phyloP scores from a whole-genome alignment of 2,888 invertebrate genomes.

The Torymus texanus region DNA sequence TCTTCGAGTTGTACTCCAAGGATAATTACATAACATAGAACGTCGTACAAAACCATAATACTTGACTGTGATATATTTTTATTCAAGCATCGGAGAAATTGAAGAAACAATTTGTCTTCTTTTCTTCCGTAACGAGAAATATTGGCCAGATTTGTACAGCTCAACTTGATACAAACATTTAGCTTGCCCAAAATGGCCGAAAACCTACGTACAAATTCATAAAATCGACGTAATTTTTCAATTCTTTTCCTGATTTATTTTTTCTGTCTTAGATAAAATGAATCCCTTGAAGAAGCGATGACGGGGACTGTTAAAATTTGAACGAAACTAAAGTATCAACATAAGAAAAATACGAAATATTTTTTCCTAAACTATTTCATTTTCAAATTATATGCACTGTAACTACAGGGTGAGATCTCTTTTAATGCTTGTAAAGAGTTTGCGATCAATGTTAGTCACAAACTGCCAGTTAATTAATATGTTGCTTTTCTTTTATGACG shows the following conservation, averaged over 20 bases:
- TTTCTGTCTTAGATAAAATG: constrained; percentile 15
- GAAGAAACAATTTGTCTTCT: constrained; percentile 42
- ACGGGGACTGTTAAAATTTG: constrained; percentile 17
- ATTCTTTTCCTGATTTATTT: constrained; percentile 18
- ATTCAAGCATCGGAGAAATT: constrained; percentile 42
- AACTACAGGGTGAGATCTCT: constrained; percentile 20
- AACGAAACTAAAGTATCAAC: constrained; percentile 5
- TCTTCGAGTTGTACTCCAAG: constrained; percentile 37
- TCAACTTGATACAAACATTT: constrained; percentile 19
- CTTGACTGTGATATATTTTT: constrained; percentile 62
- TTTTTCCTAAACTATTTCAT: constrained; percentile 9
- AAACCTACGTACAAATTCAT: constrained; percentile 47
- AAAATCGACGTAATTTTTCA: constrained; percentile 35
- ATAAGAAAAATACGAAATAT: background rate
- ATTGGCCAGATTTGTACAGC: constrained; percentile 42
- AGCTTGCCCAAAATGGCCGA: constrained; percentile 42
- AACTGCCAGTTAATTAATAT: constrained; percentile 27
- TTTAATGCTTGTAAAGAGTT: constrained; percentile 37
- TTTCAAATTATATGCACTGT: constrained; percentile 9
- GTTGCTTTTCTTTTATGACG: constrained; percentile 17
- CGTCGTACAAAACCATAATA: constrained; percentile 58
- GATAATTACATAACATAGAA: constrained; percentile 30
- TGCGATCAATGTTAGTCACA: constrained; percentile 24
- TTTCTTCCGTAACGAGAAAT: constrained; percentile 42
- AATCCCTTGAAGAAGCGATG: constrained; percentile 36